Conservation (phyloP, 92 coral and sea anemone genomes). For the Zoanthus sociatus region DNA sequence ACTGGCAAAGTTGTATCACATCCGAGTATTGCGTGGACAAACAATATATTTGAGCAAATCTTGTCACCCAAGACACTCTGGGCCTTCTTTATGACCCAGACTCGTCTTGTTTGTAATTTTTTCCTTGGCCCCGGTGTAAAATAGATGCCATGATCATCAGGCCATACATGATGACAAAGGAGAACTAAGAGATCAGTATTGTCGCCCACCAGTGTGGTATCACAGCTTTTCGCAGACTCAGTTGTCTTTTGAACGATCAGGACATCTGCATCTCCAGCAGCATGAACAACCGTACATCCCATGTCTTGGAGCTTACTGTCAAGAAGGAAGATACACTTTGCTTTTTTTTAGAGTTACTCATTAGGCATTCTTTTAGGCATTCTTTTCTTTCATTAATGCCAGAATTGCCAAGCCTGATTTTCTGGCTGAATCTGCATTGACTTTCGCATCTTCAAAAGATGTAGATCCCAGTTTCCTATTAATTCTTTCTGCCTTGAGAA, state of each 20-base stretch:
- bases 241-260: constrained; percentile 13
- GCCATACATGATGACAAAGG: constrained; percentile 2
- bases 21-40: constrained; percentile 63
- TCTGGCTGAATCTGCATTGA: no score
- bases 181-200: constrained; percentile 46
- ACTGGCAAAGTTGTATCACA: constrained; percentile 61
- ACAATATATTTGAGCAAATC: constrained; percentile 45
- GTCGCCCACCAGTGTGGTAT: constrained; percentile 32
- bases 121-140: constrained; percentile 66
- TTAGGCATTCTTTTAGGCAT: background rate
- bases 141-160: background rate
- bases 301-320: background rate
- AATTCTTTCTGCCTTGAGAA: no score
- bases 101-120: constrained; percentile 45
- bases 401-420: no score
- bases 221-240: constrained; percentile 12
- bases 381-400: no score
- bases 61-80: constrained; percentile 48
- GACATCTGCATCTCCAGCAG: constrained; percentile 40
- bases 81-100: constrained; percentile 65
- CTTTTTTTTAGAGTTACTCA: constrained; percentile 16
- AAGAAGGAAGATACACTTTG: constrained; percentile 27
- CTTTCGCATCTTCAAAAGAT: no score
- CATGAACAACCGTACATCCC: constrained; percentile 5
- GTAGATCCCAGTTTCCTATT: no score